Conservation (phyloP, 2,113 vertebrate species). For the Psophia crepitans region DNA sequence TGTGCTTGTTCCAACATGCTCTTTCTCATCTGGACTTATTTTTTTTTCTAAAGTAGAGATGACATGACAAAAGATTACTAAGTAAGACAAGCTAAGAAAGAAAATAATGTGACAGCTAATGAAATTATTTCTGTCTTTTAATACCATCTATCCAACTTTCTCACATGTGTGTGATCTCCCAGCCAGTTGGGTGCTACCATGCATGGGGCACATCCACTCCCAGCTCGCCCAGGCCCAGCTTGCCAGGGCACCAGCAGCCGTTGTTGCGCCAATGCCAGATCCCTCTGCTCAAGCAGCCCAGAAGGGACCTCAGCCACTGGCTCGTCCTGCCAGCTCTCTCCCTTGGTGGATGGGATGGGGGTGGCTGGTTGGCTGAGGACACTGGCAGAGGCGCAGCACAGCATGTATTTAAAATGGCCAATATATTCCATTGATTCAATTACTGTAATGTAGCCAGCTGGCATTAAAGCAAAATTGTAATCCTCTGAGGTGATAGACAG, state of each 20-base stretch:
- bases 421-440: background rate
- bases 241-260: background rate
- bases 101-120: background rate
- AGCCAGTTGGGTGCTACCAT: background rate
- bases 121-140: background rate
- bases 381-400: background rate
- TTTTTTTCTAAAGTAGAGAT: background rate
- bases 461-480: background rate
- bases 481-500: background rate
- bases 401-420: background rate
- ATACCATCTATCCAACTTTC: background rate
- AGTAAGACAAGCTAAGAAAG: background rate
- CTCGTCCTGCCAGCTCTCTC: background rate
- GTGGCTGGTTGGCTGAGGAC: background rate
- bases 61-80: background rate
- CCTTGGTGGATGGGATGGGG: fast-evolving
- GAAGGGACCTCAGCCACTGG: background rate
- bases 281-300: background rate
- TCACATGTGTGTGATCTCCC: background rate
- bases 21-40: background rate
- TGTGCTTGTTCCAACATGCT: background rate
- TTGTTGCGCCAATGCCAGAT: background rate
- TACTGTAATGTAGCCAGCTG: background rate
- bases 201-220: too few species aligned
- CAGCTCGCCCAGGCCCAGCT: background rate